phyloP scores from a whole-genome alignment of 2,888 invertebrate genomes.

The Bhutanitis thaidina region DNA sequence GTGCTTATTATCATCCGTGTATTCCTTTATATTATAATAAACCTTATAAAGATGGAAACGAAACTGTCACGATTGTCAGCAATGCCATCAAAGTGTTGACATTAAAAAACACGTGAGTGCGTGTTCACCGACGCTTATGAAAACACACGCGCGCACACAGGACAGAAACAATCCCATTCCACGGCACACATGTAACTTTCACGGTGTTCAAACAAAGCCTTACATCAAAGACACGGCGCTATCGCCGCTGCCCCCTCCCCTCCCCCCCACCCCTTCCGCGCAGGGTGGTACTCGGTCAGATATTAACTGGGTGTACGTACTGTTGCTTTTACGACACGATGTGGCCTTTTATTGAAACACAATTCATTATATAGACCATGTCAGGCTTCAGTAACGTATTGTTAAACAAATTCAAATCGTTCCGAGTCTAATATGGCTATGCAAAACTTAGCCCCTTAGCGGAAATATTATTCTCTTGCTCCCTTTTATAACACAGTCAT shows the following conservation, averaged over 20 bases:
- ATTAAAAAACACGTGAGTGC: not conserved
- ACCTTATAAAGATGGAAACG: too few relatives aligned
- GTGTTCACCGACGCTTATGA: not conserved
- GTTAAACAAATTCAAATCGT: conserved; percentile 2
- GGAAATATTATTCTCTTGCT: too few relatives aligned
- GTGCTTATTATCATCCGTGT: too few relatives aligned
- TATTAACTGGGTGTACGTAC: not conserved
- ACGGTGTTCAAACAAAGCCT: conserved; percentile 10
- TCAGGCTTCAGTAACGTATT: not conserved
- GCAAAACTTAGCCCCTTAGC: not conserved
- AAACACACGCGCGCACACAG: not conserved
- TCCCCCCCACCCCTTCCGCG: not conserved
- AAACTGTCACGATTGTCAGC: too few relatives aligned
- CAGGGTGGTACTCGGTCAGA: not conserved
- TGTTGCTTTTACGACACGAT: not conserved
- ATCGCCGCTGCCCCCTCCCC: not conserved
- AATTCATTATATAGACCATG: not conserved
- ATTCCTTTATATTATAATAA: too few relatives aligned
- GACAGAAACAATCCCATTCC: not conserved
- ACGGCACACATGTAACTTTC: not conserved
- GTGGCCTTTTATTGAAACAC: not conserved
- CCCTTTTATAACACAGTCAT: too few relatives aligned
- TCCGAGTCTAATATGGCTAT: not conserved
- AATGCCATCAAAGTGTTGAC: too few relatives aligned
- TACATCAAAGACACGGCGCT: conserved; percentile 11